Evolutionary conservation across 2,888 invertebrate genomes (phyloP).

Genomic region (Catocala sponsa): DNA sequence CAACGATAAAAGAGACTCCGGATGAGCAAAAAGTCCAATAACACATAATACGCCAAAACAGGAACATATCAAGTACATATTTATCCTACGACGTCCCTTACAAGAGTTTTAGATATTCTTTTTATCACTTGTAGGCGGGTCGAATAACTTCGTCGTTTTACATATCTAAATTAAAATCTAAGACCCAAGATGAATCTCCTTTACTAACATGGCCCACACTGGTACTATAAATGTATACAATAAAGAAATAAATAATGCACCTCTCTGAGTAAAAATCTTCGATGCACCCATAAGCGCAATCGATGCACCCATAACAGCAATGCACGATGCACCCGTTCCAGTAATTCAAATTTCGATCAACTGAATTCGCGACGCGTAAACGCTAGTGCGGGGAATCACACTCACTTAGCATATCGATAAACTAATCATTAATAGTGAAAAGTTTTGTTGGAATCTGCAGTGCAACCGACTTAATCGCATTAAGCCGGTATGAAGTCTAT

Average conservation of each 20-base stretch:
- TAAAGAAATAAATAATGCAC: slow-evolving; percentile 1
- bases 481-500: slow-evolving; percentile 45
- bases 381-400: slow-evolving; percentile 39
- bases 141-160: slow-evolving; percentile 24
- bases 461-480: slow-evolving; percentile 49
- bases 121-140: slow-evolving; percentile 19
- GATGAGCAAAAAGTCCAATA: too few relatives aligned
- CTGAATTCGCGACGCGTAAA: slow-evolving; percentile 23
- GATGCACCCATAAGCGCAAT: not conserved
- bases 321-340: slow-evolving; percentile 11
- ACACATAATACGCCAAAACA: too few relatives aligned
- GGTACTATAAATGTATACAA: slow-evolving; percentile 1
- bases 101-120: slow-evolving; percentile 16
- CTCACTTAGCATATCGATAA: slow-evolving; percentile 51
- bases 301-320: slow-evolving; percentile 7
- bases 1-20: too few relatives aligned
- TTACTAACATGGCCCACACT: slow-evolving; percentile 21
- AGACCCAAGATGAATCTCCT: slow-evolving; percentile 18
- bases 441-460: slow-evolving; percentile 31
- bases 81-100: not conserved
- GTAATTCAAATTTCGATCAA: slow-evolving; percentile 24
- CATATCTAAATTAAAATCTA: slow-evolving; percentile 49
- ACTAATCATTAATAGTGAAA: slow-evolving; percentile 38
- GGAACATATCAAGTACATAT: not conserved
- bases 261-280: slow-evolving; percentile 14